Evolutionary conservation across 2,797 vertebrate species (phyloP).

Genomic region (Acrocephalus scirpaceus): DNA sequence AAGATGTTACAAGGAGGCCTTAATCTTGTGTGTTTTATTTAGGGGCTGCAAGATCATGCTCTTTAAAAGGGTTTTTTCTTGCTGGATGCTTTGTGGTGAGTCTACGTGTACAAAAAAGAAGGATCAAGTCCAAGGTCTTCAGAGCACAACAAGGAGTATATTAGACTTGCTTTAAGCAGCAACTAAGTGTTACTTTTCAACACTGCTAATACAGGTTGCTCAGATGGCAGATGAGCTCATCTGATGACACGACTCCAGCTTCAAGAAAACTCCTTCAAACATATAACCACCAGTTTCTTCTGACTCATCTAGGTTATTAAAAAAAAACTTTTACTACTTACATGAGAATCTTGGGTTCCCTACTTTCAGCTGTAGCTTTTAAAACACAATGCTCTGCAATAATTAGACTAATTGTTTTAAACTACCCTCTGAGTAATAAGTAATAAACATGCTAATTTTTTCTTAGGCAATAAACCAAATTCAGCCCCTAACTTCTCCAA

Average conservation of each 20-base stretch:
- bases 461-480: not conserved
- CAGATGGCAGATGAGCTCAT: conserved; percentile 15
- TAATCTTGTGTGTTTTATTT: not conserved
- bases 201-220: conserved; percentile 2
- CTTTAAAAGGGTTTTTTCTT: not conserved
- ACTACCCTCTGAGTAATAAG: not conserved
- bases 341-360: conserved; percentile 31
- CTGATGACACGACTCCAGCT: conserved; percentile 20
- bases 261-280: conserved; percentile 22
- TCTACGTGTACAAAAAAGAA: not conserved
- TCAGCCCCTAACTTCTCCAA: not conserved
- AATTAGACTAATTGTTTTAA: conserved; percentile 57
- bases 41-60: not conserved
- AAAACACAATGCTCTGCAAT: not conserved
- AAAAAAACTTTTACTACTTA: not conserved
- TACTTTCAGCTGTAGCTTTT: conserved; percentile 17
- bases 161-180: not conserved
- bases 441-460: not conserved
- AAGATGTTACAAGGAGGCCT: not conserved
- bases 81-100: not conserved
- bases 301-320: conserved; percentile 4
- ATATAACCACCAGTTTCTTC: conserved; percentile 4
- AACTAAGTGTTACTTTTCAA: not conserved
- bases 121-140: not conserved
- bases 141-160: not conserved